Conservation (phyloP, 1,140 invertebrate species). For the Proales similis region DNA sequence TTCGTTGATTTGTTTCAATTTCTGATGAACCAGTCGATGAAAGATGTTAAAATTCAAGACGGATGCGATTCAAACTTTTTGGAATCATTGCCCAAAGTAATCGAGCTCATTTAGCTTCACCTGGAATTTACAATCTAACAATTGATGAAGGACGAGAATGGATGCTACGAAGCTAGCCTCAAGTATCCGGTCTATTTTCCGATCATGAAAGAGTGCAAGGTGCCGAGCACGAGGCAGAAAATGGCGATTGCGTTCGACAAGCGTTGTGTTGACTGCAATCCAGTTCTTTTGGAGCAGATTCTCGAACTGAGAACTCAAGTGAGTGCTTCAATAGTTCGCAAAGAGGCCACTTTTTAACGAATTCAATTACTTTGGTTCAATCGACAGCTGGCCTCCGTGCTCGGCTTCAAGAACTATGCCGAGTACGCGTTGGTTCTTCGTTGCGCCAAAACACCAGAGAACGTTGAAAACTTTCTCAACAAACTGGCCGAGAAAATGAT, state of each 20-base stretch:
- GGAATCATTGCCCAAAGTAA: conserved; percentile 34
- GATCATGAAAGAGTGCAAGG: conserved; percentile 55
- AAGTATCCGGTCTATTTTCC: conserved; percentile 59
- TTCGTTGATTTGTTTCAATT: conserved; percentile 38
- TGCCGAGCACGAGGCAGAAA: conserved; percentile 52
- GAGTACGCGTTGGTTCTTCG: conserved; percentile 55
- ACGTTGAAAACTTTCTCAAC: conserved; percentile 53
- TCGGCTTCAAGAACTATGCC: conserved; percentile 56
- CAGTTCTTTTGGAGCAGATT: conserved; percentile 56
- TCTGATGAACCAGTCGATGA: background rate
- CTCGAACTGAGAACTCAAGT: conserved; percentile 54
- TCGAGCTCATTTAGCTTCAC: conserved; percentile 39
- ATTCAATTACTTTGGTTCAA: background rate
- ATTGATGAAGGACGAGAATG: conserved; percentile 48
- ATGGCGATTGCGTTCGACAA: conserved; percentile 55
- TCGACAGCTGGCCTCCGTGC: conserved; percentile 51
- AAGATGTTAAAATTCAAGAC: conserved; percentile 22
- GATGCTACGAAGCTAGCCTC: conserved; percentile 54
- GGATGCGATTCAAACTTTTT: conserved; percentile 30
- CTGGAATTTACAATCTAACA: conserved; percentile 9
- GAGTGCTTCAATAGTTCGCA: conserved; percentile 13
- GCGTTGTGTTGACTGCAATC: conserved; percentile 56
- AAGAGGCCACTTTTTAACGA: background rate
- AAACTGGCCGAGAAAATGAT: conserved; percentile 55
- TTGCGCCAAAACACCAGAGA: conserved; percentile 56